phyloP scores from a whole-genome alignment of 2,113 vertebrate species.

The Microtus oregoni region DNA sequence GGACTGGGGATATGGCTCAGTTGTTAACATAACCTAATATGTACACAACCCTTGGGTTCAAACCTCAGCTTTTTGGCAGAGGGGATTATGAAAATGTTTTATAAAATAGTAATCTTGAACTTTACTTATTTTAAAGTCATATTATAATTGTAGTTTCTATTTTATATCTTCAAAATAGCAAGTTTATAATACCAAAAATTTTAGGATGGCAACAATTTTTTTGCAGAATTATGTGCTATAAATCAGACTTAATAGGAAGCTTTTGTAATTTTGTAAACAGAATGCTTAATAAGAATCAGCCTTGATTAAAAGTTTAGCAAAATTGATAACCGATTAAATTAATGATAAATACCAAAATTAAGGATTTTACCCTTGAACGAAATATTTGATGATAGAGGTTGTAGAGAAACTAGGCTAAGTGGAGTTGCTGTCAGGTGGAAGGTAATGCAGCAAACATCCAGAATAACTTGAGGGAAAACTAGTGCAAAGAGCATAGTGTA shows the following conservation, averaged over 20 bases:
- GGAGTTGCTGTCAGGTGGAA: neutral
- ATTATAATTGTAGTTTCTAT: constrained; percentile 35
- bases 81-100: neutral
- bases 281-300: neutral
- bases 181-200: constrained; percentile 31
- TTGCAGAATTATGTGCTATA: constrained; percentile 38
- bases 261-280: constrained; percentile 34
- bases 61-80: neutral
- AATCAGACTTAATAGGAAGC: constrained; percentile 8
- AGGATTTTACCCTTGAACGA: constrained; percentile 40
- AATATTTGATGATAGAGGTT: neutral
- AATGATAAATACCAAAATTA: constrained; percentile 44
- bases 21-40: neutral
- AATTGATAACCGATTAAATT: constrained; percentile 48
- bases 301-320: constrained; percentile 37
- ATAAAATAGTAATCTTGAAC: constrained; percentile 49
- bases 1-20: neutral
- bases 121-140: constrained; percentile 38
- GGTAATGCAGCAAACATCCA: neutral
- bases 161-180: constrained; percentile 26
- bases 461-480: neutral
- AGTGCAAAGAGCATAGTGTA: neutral
- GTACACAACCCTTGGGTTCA: neutral
- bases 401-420: neutral
- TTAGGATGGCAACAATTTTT: neutral